Conservation (phyloP, 2,888 invertebrate species). For the Schizotus pectinicornis region DNA sequence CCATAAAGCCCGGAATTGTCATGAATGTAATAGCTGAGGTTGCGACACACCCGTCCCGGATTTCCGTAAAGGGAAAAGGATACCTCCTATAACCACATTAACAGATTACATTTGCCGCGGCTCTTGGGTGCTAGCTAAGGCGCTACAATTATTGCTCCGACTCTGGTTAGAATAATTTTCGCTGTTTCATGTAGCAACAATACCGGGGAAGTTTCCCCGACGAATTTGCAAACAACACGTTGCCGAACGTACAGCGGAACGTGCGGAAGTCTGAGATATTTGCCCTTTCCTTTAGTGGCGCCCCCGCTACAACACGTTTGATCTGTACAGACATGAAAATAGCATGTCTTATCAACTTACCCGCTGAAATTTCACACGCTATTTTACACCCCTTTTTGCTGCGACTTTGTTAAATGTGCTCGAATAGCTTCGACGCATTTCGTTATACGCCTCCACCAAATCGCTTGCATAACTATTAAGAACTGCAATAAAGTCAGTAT, state of each 20-base stretch:
- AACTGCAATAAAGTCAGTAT: too few relatives aligned
- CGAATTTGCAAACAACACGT: constrained; percentile 36
- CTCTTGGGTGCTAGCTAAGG: too few relatives aligned
- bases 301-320: constrained; percentile 25
- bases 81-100: constrained; percentile 37
- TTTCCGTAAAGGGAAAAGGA: constrained; percentile 37
- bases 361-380: constrained; percentile 12
- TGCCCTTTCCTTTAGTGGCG: constrained; percentile 38
- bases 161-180: too few relatives aligned
- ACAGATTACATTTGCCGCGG: constrained; percentile 22
- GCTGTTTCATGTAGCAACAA: too few relatives aligned
- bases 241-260: constrained; percentile 39
- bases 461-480: too few relatives aligned
- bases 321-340: constrained; percentile 30
- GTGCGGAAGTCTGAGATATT: constrained; percentile 43
- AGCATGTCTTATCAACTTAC: constrained; percentile 23
- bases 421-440: constrained; percentile 8
- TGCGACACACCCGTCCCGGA: constrained; percentile 36
- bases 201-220: too few relatives aligned
- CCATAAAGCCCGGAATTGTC: constrained; percentile 22
- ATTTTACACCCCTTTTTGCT: constrained; percentile 13
- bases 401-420: constrained; percentile 23
- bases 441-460: background rate
- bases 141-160: too few relatives aligned
- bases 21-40: constrained; percentile 25